These are phyloP conservation scores for Cydia splendana DNA, from an alignment of 1,140 invertebrate genomes.

Conservation along the genomic window DNA sequence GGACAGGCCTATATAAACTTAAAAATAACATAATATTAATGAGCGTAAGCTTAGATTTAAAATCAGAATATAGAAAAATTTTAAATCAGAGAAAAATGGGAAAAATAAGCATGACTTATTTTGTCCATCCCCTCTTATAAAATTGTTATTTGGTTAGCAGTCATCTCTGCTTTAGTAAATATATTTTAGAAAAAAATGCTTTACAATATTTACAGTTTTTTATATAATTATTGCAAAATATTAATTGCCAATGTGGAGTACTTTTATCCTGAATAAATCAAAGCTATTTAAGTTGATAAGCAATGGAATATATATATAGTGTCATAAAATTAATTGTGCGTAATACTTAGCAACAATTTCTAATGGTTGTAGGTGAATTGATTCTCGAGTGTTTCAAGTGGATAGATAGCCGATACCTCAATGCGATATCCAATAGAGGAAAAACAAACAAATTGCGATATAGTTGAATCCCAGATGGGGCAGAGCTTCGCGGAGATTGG, in stretches of 20 bases:
- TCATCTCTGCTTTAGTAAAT: no score
- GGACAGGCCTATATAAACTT: no score
- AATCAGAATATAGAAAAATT: background rate
- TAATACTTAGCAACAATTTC: background rate
- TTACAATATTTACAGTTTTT: no score
- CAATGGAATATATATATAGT: background rate
- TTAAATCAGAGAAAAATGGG: background rate
- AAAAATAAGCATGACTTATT: no score
- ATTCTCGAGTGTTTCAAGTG: slow-evolving; percentile 20
- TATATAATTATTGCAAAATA: background rate
- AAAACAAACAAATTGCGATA: slow-evolving; percentile 6
- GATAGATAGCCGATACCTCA: slow-evolving; percentile 18
- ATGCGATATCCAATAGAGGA: slow-evolving; percentile 2
- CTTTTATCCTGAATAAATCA: background rate
- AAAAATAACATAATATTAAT: background rate
- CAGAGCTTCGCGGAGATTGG: background rate
- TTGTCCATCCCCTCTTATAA: no score
- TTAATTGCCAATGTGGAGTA: background rate
- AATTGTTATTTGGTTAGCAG: no score
- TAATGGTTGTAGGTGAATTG: background rate
- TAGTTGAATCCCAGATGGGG: slow-evolving; percentile 10
- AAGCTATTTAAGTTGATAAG: slow-evolving; percentile 11
- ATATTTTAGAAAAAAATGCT: background rate
- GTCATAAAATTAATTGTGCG: background rate
- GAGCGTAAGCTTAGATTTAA: background rate